Conservation (phyloP, 2,888 invertebrate genomes). For the Coenonympha glycerion region DNA sequence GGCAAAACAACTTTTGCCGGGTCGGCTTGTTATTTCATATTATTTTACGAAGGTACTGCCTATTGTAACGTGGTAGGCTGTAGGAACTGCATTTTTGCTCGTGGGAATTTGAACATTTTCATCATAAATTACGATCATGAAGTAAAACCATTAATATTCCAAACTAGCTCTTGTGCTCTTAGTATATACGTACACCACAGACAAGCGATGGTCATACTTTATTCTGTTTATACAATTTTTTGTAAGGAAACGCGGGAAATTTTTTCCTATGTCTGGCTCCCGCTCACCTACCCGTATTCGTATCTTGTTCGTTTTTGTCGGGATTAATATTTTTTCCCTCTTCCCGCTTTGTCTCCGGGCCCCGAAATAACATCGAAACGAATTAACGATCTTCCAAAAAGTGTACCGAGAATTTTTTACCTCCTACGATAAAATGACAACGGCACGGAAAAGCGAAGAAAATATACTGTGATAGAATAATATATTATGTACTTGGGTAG, state of each 20-base stretch:
- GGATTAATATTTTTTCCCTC: conserved; percentile 23
- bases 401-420: too few species aligned
- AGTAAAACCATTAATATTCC: not conserved
- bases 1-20: too few species aligned
- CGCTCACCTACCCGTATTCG: conserved; percentile 9
- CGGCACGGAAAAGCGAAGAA: too few species aligned
- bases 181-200: not conserved
- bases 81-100: too few species aligned
- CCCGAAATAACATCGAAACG: not conserved
- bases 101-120: too few species aligned
- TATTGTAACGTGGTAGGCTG: too few species aligned
- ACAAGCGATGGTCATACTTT: not conserved
- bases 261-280: conserved; percentile 1
- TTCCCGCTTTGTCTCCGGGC: conserved; percentile 17
- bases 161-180: not conserved
- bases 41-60: too few species aligned
- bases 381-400: not conserved
- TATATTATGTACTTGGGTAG: too few species aligned
- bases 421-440: too few species aligned
- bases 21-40: too few species aligned
- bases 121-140: too few species aligned
- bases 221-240: not conserved
- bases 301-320: conserved; percentile 19
- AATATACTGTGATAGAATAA: too few species aligned
- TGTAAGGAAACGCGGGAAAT: not conserved